Evolutionary conservation across 2,888 invertebrate species (phyloP), one percentile per base, ranked within the genome.

Genomic region (Machimus rusticus): DNA sequence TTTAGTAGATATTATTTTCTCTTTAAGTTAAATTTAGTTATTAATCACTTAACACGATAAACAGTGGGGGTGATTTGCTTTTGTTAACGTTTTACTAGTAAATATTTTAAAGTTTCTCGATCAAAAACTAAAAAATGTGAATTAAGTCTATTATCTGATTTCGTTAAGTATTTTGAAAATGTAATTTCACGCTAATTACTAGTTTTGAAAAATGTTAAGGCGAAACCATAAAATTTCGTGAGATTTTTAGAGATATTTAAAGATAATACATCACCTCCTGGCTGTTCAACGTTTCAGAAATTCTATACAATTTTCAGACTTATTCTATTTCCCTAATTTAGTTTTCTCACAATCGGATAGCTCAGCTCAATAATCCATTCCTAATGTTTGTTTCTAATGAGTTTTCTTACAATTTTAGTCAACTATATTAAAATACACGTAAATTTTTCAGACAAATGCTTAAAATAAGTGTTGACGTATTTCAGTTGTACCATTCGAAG

Each of bases 241-340:
- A 51, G 51, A 51, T 16, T 12, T 51, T 51, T 51, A 51, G 2
- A 51, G 46, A 51, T 51, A 51, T 51, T 51, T 51, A 51, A 1
- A 51, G 46, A 51, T 51, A 51, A 51, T 51, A 51, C 51, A 51
- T 66, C 23, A 66, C 28, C 66, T 19, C 23, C 28, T 19, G 12
- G 28, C 28, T 66, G 66, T 23, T 66, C 66, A 66, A 66, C 9
- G 12, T 66, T 66, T 66, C 28, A 66, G 66, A 1, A 66, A 66
- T 28, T 46, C 28, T 19, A 66, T 66, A 23, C 28, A 66, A 66
- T 66, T 4, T 6, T 43, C 14, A 78, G 23, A 55, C 81, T 81
- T 81, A 81, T 31, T 19, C 81, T 81, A 81, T 81, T 81, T 81
- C 81, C 81, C 81, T 81, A 81, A 81, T 51, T 51, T 57, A 66